Percentiles rank a stretch among this genome's conserved stretches.
Conservation (phyloP, 1,140 invertebrate genomes). For the Anastrepha ludens region DNA sequence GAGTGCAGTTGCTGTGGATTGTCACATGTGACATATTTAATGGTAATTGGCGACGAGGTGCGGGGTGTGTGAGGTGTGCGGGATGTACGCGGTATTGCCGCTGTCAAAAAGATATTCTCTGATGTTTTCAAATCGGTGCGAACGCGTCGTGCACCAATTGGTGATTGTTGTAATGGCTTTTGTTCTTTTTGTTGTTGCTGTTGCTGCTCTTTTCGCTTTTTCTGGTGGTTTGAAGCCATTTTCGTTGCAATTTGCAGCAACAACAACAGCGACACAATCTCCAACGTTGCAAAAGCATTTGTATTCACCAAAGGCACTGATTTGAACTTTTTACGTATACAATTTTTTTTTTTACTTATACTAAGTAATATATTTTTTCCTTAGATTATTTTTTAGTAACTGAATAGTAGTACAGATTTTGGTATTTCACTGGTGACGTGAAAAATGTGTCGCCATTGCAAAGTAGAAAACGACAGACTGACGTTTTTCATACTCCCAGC, state of each 20-base stretch:
- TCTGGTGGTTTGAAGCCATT: slow-evolving; percentile 19
- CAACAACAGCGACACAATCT: not conserved
- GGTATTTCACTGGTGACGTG: not conserved
- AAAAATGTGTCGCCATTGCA: not conserved
- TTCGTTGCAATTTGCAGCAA: slow-evolving; percentile 30
- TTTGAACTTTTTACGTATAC: not conserved
- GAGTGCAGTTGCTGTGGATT: slow-evolving; percentile 35
- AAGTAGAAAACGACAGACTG: slow-evolving; percentile 39
- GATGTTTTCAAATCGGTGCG: slow-evolving; percentile 73
- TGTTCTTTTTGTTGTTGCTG: slow-evolving; percentile 45
- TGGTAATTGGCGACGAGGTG: slow-evolving; percentile 64
- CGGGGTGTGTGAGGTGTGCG: slow-evolving; percentile 57
- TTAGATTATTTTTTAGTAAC: not conserved
- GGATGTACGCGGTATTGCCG: not conserved
- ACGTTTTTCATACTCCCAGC: slow-evolving; percentile 44
- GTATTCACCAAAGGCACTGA: not conserved
- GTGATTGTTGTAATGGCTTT: slow-evolving; percentile 61
- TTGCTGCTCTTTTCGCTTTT: slow-evolving; percentile 33
- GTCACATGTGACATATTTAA: slow-evolving; percentile 58
- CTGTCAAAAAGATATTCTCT: slow-evolving; percentile 65
- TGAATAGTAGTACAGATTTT: not conserved
- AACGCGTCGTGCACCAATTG: slow-evolving; percentile 74
- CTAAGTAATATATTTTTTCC: not conserved
- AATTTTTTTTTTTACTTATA: not conserved
- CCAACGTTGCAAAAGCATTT: slow-evolving; percentile 9